These are phyloP conservation scores for Bothrops jararaca DNA, from an alignment of 2,113 vertebrate species.

Conservation along the genomic window DNA sequence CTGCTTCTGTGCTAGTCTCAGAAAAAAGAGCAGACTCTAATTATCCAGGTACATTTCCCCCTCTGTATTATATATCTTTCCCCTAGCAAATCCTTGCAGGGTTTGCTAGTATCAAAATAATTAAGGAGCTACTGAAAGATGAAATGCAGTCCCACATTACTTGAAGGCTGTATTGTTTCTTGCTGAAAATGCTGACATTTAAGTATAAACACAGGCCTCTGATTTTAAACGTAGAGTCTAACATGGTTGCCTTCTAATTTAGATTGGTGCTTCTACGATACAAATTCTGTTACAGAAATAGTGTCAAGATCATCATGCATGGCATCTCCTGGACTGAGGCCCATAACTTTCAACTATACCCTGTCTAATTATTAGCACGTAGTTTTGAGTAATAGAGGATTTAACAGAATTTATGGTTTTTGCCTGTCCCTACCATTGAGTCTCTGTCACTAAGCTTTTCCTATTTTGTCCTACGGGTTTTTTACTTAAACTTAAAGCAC, in stretches of 20 bases:
- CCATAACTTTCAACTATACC: background rate
- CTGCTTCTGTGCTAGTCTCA: background rate
- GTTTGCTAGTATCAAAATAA: background rate
- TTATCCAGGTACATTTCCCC: background rate
- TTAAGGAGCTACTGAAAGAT: background rate
- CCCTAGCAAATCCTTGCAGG: background rate
- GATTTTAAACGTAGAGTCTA: background rate
- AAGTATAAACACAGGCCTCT: background rate
- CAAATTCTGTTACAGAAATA: slow-evolving; percentile 28
- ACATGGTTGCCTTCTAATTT: background rate
- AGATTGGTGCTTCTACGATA: slow-evolving; percentile 25
- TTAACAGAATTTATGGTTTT: background rate
- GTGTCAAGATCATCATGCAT: background rate
- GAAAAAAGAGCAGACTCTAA: background rate
- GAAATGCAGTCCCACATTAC: background rate
- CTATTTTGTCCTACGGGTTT: background rate
- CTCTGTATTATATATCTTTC: background rate
- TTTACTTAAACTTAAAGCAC: background rate
- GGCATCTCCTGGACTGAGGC: slow-evolving; percentile 5
- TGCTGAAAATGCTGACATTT: background rate
- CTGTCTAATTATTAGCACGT: slow-evolving; percentile 2
- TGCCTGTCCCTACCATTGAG: slow-evolving; percentile 17
- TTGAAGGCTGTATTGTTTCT: background rate
- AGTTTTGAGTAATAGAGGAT: slow-evolving; percentile 20
- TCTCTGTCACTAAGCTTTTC: slow-evolving; percentile 1